phyloP scores from a whole-genome alignment of 1,140 invertebrate genomes.

The Maconellicoccus hirsutus region DNA sequence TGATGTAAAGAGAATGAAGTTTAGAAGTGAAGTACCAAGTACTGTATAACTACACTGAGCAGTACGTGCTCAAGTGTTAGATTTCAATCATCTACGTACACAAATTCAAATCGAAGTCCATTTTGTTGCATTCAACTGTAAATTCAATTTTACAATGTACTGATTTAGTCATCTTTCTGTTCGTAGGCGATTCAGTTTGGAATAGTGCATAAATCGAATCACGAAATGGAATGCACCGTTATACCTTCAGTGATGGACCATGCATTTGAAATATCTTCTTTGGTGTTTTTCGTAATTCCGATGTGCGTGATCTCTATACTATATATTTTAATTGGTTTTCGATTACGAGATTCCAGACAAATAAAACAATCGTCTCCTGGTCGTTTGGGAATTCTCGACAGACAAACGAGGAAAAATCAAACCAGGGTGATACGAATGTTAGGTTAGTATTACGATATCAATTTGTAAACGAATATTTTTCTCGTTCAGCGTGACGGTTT shows the following conservation, averaged over 20 bases:
- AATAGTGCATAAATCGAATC: conserved; percentile 39
- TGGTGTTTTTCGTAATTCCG: conserved; percentile 72
- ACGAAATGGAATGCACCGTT: conserved; percentile 36
- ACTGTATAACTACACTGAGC: no score
- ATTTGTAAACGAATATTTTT: no score
- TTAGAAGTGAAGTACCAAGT: no score
- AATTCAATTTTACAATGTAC: not conserved
- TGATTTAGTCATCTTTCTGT: not conserved
- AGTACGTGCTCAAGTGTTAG: no score
- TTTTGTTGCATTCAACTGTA: no score
- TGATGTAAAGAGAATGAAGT: no score
- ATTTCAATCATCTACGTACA: no score
- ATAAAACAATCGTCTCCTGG: conserved; percentile 34
- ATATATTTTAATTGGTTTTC: conserved; percentile 70
- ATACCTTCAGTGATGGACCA: conserved; percentile 47
- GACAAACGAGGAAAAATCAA: conserved; percentile 33
- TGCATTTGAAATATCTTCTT: conserved; percentile 69
- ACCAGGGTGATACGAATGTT: conserved; percentile 54
- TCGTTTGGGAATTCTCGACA: conserved; percentile 16
- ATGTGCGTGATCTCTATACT: conserved; percentile 75
- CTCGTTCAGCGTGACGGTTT: no score
- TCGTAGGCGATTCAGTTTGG: conserved; percentile 59
- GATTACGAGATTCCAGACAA: conserved; percentile 49
- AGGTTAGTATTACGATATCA: conserved; percentile 38
- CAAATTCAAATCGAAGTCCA: no score